Evolutionary conservation across 2,113 vertebrate genomes (phyloP).

Genomic region (Larimichthys polyactis): DNA sequence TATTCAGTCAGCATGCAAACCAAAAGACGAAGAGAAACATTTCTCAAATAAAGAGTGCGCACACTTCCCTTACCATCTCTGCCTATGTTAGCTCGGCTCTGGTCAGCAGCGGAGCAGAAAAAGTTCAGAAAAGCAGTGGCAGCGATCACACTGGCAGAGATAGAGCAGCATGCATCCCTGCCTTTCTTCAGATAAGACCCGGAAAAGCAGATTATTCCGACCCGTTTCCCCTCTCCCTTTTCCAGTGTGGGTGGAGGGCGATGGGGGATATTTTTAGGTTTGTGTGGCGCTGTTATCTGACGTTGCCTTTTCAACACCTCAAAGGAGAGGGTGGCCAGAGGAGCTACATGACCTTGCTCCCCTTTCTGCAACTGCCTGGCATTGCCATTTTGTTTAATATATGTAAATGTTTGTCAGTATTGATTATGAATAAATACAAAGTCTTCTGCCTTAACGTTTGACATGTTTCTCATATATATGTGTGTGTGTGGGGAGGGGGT

Average conservation of each 20-base stretch:
- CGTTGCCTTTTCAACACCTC: constrained; percentile 86
- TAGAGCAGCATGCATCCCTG: constrained; percentile 83
- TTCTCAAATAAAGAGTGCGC: background rate
- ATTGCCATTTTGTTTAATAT: constrained; percentile 38
- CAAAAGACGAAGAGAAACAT: background rate
- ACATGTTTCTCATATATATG: background rate
- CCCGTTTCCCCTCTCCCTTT: constrained; percentile 68
- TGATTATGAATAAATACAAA: constrained; percentile 53
- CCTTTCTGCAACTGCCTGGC: constrained; percentile 55
- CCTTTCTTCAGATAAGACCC: constrained; percentile 88
- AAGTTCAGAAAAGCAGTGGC: constrained; percentile 72
- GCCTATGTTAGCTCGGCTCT: constrained; percentile 17
- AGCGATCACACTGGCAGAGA: constrained; percentile 76
- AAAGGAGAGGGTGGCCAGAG: constrained; percentile 75
- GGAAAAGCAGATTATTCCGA: constrained; percentile 86
- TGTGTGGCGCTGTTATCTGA: constrained; percentile 82
- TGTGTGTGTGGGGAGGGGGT: constrained; percentile 14
- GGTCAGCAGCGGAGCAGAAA: constrained; percentile 59
- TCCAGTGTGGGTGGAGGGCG: constrained; percentile 70
- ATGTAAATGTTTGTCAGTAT: constrained; percentile 6
- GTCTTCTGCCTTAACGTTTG: background rate
- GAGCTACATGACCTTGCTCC: constrained; percentile 84
- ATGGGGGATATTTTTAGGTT: constrained; percentile 85
- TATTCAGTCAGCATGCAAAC: constrained; percentile 26
- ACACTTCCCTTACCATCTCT: constrained; percentile 29